phyloP scores from a whole-genome alignment of 2,113 vertebrate genomes.

The crab-eating macaque (Macaca fascicularis) region T2T-MFA8v1.1 NC_088388.1:22219501-22220000 shows the following conservation, averaged over 20 bases:
- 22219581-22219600: background rate
- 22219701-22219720: background rate
- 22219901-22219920: background rate
- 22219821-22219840: constrained; percentile 9
- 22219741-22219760: background rate
- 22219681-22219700: background rate
- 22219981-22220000: background rate
- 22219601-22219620: background rate
- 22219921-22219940: background rate
- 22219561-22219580: background rate
- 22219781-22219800: background rate
- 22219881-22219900: constrained; percentile 25
- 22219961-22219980: background rate
- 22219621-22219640: background rate
- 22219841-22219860: background rate
- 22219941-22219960: background rate
- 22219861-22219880: background rate
- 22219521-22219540: background rate
- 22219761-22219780: background rate
- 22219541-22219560: background rate
- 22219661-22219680: background rate
- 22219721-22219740: background rate
- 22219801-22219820: background rate
- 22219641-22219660: background rate
- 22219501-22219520: background rate